phyloP scores from a whole-genome alignment of 2,888 invertebrate species.

The Mythimna albipuncta region DNA sequence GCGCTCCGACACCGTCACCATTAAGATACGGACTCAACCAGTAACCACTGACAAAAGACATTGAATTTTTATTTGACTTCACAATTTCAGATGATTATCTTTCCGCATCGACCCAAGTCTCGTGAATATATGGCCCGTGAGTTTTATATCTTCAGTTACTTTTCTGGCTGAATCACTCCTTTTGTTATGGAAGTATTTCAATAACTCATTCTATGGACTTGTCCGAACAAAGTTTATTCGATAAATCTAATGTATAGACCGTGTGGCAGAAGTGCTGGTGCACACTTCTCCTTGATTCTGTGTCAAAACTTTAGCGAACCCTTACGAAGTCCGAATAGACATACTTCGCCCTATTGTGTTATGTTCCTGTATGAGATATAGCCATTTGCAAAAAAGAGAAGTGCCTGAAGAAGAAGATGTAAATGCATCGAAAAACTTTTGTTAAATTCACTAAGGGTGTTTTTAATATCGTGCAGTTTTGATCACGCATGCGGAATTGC shows the following conservation, averaged over 20 bases:
- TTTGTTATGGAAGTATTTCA: slow-evolving; percentile 40
- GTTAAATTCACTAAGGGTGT: no score
- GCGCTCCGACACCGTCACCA: slow-evolving; percentile 31
- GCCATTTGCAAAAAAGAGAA: neutral
- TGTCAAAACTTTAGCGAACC: neutral
- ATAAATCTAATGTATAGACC: slow-evolving; percentile 20
- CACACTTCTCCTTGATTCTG: neutral
- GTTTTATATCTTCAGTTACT: slow-evolving; percentile 27
- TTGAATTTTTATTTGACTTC: slow-evolving; percentile 56
- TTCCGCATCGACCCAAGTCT: slow-evolving; percentile 33
- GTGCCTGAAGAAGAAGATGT: no score
- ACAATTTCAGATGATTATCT: slow-evolving; percentile 53
- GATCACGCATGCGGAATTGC: no score
- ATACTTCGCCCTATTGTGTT: neutral
- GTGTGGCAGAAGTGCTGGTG: slow-evolving; percentile 5
- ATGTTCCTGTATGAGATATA: neutral
- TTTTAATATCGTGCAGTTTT: no score
- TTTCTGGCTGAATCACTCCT: slow-evolving; percentile 41
- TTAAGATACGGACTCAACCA: slow-evolving; percentile 46
- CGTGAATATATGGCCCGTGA: slow-evolving; percentile 26
- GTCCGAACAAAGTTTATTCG: slow-evolving; percentile 25
- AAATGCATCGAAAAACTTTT: neutral
- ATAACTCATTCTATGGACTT: slow-evolving; percentile 27
- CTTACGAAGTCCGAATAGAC: neutral
- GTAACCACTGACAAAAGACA: slow-evolving; percentile 49